Evolutionary conservation across 2,888 invertebrate species (phyloP), one percentile per base, ranked within the genome.

Genomic region (Campoplex capitator): DNA sequence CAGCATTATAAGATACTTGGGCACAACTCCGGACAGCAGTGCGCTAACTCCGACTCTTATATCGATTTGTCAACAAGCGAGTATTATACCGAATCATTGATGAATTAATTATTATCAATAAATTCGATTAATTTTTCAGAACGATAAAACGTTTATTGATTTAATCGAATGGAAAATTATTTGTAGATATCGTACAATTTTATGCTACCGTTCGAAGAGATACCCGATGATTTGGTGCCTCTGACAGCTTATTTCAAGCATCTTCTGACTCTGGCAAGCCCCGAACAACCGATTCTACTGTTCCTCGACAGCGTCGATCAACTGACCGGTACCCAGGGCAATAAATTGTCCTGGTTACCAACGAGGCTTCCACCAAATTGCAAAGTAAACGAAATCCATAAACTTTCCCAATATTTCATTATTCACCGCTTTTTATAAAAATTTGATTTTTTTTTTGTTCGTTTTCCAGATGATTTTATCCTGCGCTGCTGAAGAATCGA

Each of bases 221-320:
- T 99, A 81, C 99, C 99, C 0, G 98, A 99, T 92, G 99, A 99
- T 94, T 95, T 99, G 90, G 99, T 99, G 45, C 99, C 99, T 1
- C 95, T 99, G 56, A 99, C 99, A 8, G 98, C 98, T 0, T 98
- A 99, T 95, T 99, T 99, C 95, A 99, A 99, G 95, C 98, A 98
- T 91, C 96, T 99, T 70, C 95, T 99, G 84, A 97, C 97, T 9
- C 96, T 97, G 94, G 98, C 98, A 0, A 97, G 96, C 0, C 94
- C 96, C 87, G 97, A 97, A 90, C 98, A 98, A 92, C 99, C 99
- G 0, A 95, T 99, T 68, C 96, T 99, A 0, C 95, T 99, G 67
- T 99, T 98, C 94, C 95, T 99, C 91, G 99, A 99, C 94, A 99
- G 99, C 0, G 98, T 99, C 1, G 99, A 99, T 95, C 99, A 99